Conservation (phyloP, 2,888 invertebrate species). For the Leptopterna dolabrata region DNA sequence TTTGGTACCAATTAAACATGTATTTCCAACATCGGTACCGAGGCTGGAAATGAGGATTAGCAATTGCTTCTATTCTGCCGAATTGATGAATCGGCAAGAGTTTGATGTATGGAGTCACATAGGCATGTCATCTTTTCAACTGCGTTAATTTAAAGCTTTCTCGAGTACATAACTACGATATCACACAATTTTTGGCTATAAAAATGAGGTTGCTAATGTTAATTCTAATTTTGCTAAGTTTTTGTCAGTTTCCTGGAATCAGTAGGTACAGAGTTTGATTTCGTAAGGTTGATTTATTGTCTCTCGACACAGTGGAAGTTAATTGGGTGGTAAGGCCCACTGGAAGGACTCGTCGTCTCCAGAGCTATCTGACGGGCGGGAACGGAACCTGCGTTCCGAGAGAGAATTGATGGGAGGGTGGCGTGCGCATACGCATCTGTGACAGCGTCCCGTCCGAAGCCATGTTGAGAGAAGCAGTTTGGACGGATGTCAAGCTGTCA, state of each 20-base stretch:
- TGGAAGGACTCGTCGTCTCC: not conserved
- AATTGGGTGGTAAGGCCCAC: not conserved
- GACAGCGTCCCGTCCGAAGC: not conserved
- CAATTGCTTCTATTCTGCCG: too few relatives aligned
- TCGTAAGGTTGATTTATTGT: not conserved
- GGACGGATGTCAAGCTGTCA: constrained; percentile 1
- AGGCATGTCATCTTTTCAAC: not conserved
- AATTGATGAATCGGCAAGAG: too few relatives aligned
- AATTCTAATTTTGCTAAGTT: not conserved
- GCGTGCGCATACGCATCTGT: not conserved
- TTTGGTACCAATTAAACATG: too few relatives aligned
- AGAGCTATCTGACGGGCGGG: not conserved
- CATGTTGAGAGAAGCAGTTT: not conserved
- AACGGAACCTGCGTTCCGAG: not conserved
- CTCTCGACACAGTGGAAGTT: not conserved
- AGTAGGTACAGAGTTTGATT: not conserved
- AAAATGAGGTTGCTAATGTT: not conserved
- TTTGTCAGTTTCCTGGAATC: not conserved
- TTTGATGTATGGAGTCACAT: too few relatives aligned
- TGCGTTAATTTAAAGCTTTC: not conserved
- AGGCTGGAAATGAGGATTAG: too few relatives aligned
- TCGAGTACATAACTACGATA: not conserved
- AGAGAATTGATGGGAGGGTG: not conserved
- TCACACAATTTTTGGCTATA: not conserved
- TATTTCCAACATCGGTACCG: too few relatives aligned